A percentile compares a stretch with the other conserved stretches of the same genome.
phyloP scores from a whole-genome alignment of 2,113 vertebrate species.

The Paracanthobrama guichenoti region DNA sequence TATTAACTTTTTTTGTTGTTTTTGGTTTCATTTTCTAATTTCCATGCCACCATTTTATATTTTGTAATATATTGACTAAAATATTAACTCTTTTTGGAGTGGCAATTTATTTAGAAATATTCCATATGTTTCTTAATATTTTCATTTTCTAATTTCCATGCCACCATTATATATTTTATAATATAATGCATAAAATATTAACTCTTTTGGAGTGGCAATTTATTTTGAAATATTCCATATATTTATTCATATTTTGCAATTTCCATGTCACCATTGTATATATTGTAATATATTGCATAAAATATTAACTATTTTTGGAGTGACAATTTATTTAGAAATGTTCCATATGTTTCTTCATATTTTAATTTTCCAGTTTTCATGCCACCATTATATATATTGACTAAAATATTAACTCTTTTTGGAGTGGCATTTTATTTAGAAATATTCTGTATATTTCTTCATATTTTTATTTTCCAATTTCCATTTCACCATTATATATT shows the following conservation, averaged over 20 bases:
- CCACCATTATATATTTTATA: neutral
- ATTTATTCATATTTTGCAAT: too few relatives aligned
- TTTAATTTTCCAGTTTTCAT: too few relatives aligned
- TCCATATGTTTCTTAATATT: too few relatives aligned
- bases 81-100: neutral
- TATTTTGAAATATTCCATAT: neutral
- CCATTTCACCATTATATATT: neutral
- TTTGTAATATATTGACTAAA: neutral
- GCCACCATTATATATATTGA: neutral
- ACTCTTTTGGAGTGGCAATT: neutral
- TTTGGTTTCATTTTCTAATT: neutral
- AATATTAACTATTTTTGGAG: neutral
- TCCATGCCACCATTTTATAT: neutral
- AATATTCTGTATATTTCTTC: too few relatives aligned
- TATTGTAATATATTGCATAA: neutral
- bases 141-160: neutral
- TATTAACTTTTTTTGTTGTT: neutral
- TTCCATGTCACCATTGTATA: neutral
- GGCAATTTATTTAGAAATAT: too few relatives aligned
- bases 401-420: neutral
- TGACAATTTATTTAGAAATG: neutral
- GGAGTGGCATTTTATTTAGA: too few relatives aligned
- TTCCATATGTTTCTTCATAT: too few relatives aligned
- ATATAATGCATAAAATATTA: neutral
- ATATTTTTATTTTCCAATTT: neutral